Base-by-base conservation (phyloP, 2,888 invertebrate species). In the Amitus sp. region DNA sequence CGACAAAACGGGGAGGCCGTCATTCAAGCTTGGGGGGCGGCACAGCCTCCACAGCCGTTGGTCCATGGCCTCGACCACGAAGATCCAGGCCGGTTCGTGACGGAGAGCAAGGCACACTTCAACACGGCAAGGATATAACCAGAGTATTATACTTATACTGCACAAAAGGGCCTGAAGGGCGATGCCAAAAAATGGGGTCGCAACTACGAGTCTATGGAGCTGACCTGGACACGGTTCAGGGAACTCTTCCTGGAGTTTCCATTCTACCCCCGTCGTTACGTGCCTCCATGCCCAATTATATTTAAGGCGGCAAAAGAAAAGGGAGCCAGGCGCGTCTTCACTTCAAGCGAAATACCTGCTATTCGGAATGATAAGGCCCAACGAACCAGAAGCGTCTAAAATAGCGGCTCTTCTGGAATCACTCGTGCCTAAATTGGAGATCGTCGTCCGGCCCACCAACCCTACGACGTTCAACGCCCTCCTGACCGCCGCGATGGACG, bases 171-270 rank as follows among this genome's bases (percentile, higher is more conserved):
- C 1, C 15, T 55, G 12, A 61, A 48, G 12, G 47, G 45, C 13
- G 48, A 51, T 2, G 60, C 60, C 13, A 43, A 51, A 27, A 51
- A 56, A 30, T 56, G 55, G 52, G 55, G 55, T 51, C 37, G 17
- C 6, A 10, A n/a, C 0, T 61, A 61, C 18, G 15, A 19, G 1
- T 19, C 30, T 4, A 43, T 56, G 37, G 42, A 43, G 9, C 19
- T 61, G 1, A 30, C 17, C 1, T 60, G 60, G 55, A 4, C 43
- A 0, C 27, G 48, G 7, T 61, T 56, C 4, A 15, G 7, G 10
- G 56, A 56, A 9, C 5, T 40, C 3, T 52, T 61, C 9, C 15
- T 42, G 0, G 15, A 9, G 42, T 3, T 49, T 13, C 28, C 9
- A 27, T 1, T 13, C n/a, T 0, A 13, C n/a, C n/a, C 3, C 1